Conservation (phyloP, 2,797 vertebrate genomes). For the Tapirus indicus region DNA sequence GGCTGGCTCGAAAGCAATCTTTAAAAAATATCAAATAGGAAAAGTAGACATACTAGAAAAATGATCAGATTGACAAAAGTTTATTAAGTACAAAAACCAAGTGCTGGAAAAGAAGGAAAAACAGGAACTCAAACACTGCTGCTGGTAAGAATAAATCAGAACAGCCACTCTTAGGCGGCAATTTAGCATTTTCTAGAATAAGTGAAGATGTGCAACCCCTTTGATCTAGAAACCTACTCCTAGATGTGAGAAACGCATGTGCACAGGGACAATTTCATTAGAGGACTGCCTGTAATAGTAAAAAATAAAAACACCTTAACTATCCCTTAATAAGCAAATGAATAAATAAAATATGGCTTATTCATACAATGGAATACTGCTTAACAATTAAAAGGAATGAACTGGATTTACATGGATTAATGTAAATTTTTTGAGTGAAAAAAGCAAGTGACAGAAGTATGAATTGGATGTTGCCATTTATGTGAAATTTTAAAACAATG, state of each 20-base stretch:
- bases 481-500: neutral
- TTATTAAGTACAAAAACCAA: neutral
- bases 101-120: neutral
- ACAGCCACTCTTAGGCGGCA: neutral
- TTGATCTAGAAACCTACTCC: neutral
- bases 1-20: neutral
- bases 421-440: neutral
- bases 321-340: neutral
- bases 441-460: neutral
- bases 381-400: neutral
- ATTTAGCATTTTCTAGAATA: neutral
- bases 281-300: neutral
- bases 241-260: neutral
- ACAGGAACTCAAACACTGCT: neutral
- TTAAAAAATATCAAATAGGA: neutral
- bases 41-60: conserved; percentile 3
- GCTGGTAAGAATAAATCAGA: neutral
- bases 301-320: neutral
- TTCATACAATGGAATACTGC: neutral
- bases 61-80: neutral
- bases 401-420: neutral
- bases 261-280: neutral
- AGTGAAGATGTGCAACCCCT: neutral
- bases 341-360: neutral
- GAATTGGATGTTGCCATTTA: neutral